Evolutionary conservation across 2,113 vertebrate species (phyloP).

Genomic region (Vimba vimba): DNA sequence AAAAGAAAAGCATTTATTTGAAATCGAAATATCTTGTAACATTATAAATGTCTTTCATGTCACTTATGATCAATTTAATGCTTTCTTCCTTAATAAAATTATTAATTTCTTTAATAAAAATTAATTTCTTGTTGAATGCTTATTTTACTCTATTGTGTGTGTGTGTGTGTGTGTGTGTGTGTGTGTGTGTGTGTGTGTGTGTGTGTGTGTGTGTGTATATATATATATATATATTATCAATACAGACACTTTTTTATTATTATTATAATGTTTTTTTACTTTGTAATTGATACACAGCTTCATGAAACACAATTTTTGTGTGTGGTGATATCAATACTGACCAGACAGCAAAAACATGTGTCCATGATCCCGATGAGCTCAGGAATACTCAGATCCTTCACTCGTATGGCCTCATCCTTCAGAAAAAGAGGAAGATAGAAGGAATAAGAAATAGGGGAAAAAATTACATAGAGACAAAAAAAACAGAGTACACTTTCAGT

Average conservation of each 20-base stretch:
- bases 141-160: background rate
- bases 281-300: no score
- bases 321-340: conserved; percentile 66
- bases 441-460: conserved; percentile 5
- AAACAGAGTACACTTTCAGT: background rate
- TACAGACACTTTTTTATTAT: background rate
- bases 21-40: background rate
- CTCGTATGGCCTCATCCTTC: conserved; percentile 93
- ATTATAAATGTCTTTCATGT: background rate
- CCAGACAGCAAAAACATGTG: conserved; percentile 98
- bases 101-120: background rate
- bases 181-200: no score
- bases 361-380: conserved; percentile 97
- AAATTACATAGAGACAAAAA: background rate
- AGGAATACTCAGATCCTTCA: conserved; percentile 91
- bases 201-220: no score
- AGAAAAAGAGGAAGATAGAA: conserved; percentile 39
- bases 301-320: no score
- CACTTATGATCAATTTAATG: background rate
- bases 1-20: background rate
- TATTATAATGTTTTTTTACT: no score
- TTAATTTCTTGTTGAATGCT: no score
- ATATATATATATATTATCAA: background rate
- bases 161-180: no score
- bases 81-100: background rate